Evolutionary conservation across 2,888 invertebrate genomes (phyloP).

Genomic region (Diabrotica balteata): DNA sequence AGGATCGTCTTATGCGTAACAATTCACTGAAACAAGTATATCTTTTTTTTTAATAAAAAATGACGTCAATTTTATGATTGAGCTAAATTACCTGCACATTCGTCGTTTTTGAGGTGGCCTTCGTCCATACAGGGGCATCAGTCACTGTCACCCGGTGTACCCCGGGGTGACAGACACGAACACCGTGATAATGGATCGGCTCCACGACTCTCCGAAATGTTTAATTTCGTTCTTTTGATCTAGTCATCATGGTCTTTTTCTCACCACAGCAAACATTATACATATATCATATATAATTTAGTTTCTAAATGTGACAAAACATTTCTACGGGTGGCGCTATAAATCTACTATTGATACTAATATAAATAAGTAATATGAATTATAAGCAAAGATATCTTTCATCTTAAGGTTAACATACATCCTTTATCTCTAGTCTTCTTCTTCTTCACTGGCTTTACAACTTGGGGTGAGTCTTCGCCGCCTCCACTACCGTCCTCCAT

Average conservation of each 20-base stretch:
- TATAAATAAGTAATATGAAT: no score
- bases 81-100: constrained; percentile 4
- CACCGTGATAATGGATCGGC: constrained; percentile 53
- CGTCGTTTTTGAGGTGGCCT: constrained; percentile 35
- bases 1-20: no score
- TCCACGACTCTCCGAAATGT: constrained; percentile 45
- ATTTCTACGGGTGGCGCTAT: neutral
- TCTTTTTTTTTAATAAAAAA: no score
- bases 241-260: constrained; percentile 38
- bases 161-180: constrained; percentile 52
- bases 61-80: constrained; percentile 10
- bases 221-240: constrained; percentile 49
- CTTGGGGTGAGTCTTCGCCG: no score
- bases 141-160: constrained; percentile 49
- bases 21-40: no score
- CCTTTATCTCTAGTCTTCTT: no score
- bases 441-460: no score
- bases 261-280: constrained; percentile 37
- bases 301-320: neutral
- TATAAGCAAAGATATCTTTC: no score
- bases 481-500: no score
- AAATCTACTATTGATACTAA: no score
- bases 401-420: no score
- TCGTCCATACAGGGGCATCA: constrained; percentile 48
- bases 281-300: neutral